phyloP scores from a whole-genome alignment of 2,888 invertebrate genomes.

The Pollenia labialis region DNA sequence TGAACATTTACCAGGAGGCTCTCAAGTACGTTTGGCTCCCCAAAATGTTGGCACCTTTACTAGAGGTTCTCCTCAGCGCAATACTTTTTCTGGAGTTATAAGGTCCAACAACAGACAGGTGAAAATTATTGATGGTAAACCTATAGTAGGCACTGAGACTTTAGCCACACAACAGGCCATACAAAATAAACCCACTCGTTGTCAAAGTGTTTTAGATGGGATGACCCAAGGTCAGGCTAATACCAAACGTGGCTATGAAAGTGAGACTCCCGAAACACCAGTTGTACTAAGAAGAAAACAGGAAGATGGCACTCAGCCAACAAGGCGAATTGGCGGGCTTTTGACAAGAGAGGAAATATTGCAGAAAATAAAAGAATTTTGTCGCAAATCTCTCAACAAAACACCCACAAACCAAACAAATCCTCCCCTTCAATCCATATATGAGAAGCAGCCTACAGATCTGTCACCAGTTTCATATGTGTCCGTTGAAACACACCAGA shows the following conservation, averaged over 20 bases:
- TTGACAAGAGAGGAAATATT: conserved; percentile 82
- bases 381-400: conserved; percentile 82
- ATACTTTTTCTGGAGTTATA: conserved; percentile 81
- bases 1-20: conserved; percentile 77
- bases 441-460: conserved; percentile 77
- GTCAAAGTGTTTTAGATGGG: conserved; percentile 82
- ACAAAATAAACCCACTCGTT: conserved; percentile 77
- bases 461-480: conserved; percentile 83
- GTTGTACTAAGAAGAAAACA: conserved; percentile 77
- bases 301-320: conserved; percentile 50
- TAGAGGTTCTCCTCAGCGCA: conserved; percentile 81
- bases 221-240: conserved; percentile 73
- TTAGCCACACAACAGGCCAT: conserved; percentile 16
- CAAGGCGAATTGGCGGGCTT: conserved; percentile 78
- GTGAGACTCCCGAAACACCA: conserved; percentile 78
- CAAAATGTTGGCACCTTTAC: conserved; percentile 78
- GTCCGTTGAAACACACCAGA: conserved; percentile 81
- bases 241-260: conserved; percentile 77
- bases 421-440: conserved; percentile 76
- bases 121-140: conserved; percentile 78
- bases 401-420: conserved; percentile 77
- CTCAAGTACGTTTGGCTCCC: conserved; percentile 67
- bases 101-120: conserved; percentile 78
- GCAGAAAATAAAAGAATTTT: conserved; percentile 83
- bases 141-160: conserved; percentile 71